Evolutionary conservation across 2,888 invertebrate species (phyloP).

Genomic region (Brachypalpus laphriformis): DNA sequence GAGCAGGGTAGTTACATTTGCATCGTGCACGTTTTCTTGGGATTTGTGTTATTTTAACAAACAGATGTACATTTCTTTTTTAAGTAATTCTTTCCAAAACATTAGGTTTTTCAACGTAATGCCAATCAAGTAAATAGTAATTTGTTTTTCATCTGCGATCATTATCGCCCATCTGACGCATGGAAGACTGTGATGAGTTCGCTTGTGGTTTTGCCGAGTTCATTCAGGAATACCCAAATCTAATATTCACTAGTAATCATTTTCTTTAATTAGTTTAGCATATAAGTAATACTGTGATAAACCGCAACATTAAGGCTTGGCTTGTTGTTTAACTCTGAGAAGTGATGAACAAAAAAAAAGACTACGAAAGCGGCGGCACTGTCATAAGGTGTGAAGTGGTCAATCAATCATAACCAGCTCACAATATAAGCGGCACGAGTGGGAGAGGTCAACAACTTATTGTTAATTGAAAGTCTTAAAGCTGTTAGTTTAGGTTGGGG

Average conservation of each 20-base stretch:
- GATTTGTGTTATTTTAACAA: not conserved
- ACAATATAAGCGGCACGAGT: not conserved
- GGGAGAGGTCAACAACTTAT: slow-evolving; percentile 22
- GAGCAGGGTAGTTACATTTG: not conserved
- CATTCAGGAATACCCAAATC: not conserved
- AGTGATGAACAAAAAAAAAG: not conserved
- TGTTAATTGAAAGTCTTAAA: slow-evolving; percentile 5
- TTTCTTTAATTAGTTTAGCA: not conserved
- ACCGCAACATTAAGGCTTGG: not conserved
- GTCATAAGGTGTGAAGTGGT: not conserved
- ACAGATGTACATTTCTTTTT: not conserved
- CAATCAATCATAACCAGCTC: slow-evolving; percentile 20
- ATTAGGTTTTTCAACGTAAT: slow-evolving; percentile 12
- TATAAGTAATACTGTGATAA: slow-evolving; percentile 3
- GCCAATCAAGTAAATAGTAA: not conserved
- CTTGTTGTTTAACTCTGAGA: not conserved
- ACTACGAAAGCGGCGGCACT: not conserved
- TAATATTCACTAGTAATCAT: not conserved
- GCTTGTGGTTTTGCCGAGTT: not conserved
- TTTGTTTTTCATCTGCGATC: not conserved
- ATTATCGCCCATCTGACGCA: slow-evolving; percentile 5
- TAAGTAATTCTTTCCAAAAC: not conserved
- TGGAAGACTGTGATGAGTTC: not conserved
- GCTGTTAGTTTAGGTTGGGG: not conserved
- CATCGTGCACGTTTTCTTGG: not conserved